Conservation (phyloP, 92 coral and sea anemone genomes). For the Umimayanthus chanpuru region DNA sequence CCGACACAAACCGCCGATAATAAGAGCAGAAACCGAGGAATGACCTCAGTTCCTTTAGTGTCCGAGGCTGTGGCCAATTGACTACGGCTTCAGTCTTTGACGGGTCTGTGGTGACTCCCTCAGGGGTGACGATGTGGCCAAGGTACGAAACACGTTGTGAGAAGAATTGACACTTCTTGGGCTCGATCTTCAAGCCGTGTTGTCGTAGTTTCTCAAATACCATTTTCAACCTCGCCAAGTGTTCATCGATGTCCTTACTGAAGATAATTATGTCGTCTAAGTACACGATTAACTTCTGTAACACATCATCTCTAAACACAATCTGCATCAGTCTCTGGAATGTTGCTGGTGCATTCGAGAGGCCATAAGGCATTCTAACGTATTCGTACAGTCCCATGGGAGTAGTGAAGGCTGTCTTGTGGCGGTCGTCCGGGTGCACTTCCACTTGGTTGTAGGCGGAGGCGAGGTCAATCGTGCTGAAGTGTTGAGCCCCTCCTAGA, state of each 20-base stretch:
- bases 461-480: slow-evolving; percentile 43
- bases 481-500: neutral
- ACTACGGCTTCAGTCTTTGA: slow-evolving; percentile 56
- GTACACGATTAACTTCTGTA: slow-evolving; percentile 50
- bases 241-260: slow-evolving; percentile 39
- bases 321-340: slow-evolving; percentile 54
- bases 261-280: slow-evolving; percentile 58
- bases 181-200: slow-evolving; percentile 54
- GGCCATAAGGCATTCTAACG: slow-evolving; percentile 63
- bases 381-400: slow-evolving; percentile 60
- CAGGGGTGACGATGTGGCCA: slow-evolving; percentile 59
- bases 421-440: slow-evolving; percentile 43
- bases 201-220: slow-evolving; percentile 45
- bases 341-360: slow-evolving; percentile 44
- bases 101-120: slow-evolving; percentile 65
- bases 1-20: slow-evolving; percentile 55
- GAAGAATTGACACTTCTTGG: slow-evolving; percentile 59
- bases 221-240: slow-evolving; percentile 43
- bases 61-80: slow-evolving; percentile 51
- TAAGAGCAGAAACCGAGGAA: slow-evolving; percentile 61
- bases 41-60: slow-evolving; percentile 51
- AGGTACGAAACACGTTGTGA: slow-evolving; percentile 46
- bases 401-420: slow-evolving; percentile 60
- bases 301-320: slow-evolving; percentile 47
- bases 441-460: slow-evolving; percentile 52